Percentiles rank a stretch among this genome's conserved stretches.
Conservation (phyloP, 1,140 invertebrate genomes). For the Psilanteris sp. region DNA sequence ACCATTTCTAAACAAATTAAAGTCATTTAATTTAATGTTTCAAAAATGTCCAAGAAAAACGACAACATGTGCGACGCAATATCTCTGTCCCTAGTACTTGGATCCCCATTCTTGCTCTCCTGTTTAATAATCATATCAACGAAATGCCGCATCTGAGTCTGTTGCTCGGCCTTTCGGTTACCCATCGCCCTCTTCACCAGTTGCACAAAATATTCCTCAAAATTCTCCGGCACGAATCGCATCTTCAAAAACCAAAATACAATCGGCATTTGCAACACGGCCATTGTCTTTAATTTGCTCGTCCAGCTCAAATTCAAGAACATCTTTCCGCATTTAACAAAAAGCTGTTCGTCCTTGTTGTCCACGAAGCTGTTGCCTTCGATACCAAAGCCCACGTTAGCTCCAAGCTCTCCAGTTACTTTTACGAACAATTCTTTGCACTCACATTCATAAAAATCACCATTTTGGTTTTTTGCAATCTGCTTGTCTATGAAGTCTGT, state of each 20-base stretch:
- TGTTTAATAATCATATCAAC: too few relatives aligned
- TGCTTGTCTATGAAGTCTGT: slow-evolving; percentile 44
- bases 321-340: too few relatives aligned
- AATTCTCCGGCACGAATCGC: too few relatives aligned
- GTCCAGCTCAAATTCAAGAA: too few relatives aligned
- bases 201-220: too few relatives aligned
- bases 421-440: slow-evolving; percentile 60
- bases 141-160: too few relatives aligned
- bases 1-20: slow-evolving; percentile 18
- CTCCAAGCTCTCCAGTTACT: slow-evolving; percentile 56
- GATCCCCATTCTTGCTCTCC: too few relatives aligned
- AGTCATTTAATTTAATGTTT: slow-evolving; percentile 33
- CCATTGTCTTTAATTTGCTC: background rate
- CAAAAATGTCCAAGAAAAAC: slow-evolving; percentile 60
- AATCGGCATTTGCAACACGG: background rate
- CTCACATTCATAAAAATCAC: slow-evolving; percentile 54
- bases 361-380: slow-evolving; percentile 61
- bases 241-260: too few relatives aligned
- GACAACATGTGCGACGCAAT: slow-evolving; percentile 37
- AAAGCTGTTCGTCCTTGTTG: slow-evolving; percentile 12
- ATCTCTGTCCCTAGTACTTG: background rate
- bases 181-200: too few relatives aligned
- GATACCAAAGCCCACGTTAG: slow-evolving; percentile 50
- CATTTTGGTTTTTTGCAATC: slow-evolving; percentile 1
- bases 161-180: too few relatives aligned